phyloP scores from a whole-genome alignment of 2,797 vertebrate genomes.

The Pangasius mekongensis region DNA sequence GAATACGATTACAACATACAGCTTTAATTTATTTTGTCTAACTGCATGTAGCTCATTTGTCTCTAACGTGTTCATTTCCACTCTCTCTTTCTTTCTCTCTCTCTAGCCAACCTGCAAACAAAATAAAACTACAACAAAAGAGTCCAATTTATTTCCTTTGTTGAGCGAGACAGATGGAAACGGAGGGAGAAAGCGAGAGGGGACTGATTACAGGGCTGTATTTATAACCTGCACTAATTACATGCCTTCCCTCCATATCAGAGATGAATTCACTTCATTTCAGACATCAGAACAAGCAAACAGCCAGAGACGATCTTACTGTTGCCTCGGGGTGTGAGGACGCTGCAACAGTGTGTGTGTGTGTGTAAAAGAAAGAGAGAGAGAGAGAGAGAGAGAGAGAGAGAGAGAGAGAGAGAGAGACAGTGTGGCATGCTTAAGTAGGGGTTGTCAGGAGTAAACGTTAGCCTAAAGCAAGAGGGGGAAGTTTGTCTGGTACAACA shows the following conservation, averaged over 20 bases:
- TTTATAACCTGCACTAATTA: slow-evolving; percentile 69
- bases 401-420: not conserved
- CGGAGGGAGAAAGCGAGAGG: slow-evolving; percentile 32
- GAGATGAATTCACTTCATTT: slow-evolving; percentile 63
- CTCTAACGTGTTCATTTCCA: not conserved
- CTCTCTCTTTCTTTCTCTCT: not conserved
- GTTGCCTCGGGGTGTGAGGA: slow-evolving; percentile 27
- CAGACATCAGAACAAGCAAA: slow-evolving; percentile 40
- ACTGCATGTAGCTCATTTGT: not conserved
- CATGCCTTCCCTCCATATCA: slow-evolving; percentile 53
- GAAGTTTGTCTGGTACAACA: slow-evolving; percentile 37
- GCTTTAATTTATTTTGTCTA: not conserved
- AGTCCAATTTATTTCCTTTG: slow-evolving; percentile 34
- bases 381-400: not conserved
- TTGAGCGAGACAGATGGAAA: slow-evolving; percentile 8
- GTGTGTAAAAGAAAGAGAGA: not conserved
- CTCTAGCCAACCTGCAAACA: not conserved
- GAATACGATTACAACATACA: not conserved
- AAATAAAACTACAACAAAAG: slow-evolving; percentile 22
- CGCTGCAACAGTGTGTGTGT: not conserved
- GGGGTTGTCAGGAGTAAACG: slow-evolving; percentile 42
- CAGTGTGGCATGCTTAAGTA: slow-evolving; percentile 22
- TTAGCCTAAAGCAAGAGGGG: slow-evolving; percentile 16
- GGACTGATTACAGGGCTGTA: slow-evolving; percentile 58
- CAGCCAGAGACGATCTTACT: slow-evolving; percentile 38